Evolutionary conservation across 2,888 invertebrate genomes (phyloP), one percentile per base, ranked within the genome.

Genomic region (Neoascia interrupta): DNA sequence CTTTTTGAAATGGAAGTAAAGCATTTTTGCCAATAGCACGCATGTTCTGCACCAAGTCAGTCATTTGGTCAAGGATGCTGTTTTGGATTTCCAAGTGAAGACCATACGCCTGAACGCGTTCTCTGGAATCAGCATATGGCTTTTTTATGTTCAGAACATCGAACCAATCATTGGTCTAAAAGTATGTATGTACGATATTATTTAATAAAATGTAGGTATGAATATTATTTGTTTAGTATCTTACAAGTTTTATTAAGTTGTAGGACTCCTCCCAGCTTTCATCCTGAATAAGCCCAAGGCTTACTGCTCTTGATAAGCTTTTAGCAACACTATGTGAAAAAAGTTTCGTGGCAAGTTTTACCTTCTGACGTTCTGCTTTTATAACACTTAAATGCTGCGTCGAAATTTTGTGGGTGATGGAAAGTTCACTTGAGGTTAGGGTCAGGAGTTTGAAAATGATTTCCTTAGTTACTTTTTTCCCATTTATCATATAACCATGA

Each of bases 101-200:
- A 10, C 66, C 70, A 36, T 81, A 81, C 1, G 56, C 79, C 51
- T 64, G 64, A 4, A 8, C 39, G 11, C 61, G 49, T 5, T 51
- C 11, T 19, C 72, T 64, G 6, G 53, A 18, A 36, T 68, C 72
- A 34, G 21, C 16, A 43, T 15, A 18, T 28, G 16, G 69, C 18
- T 47, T 31, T 39, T 49, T 58, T 4, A 56, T 58, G 13, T 81
- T 82, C 63, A 80, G 66, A 0, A 76, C 66, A 41, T 81, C 79
- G 15, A 75, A 81, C 75, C 81, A 81, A 45, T 70, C 75, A 26
- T 81, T 81, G 11, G 72, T 72, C 81, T 81, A 15, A 19, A 37
- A 54, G 21, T n/a, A n/a, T n/a, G n/a, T n/a, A n/a, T n/a, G n/a
- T n/a, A n/a, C n/a, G 3, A 21, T 19, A 37, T n/a, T 43, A 45